A percentile compares a stretch with the other conserved stretches of the same genome.
phyloP scores from a whole-genome alignment of 2,888 invertebrate species.

The Fissipunctia ypsillon region DNA sequence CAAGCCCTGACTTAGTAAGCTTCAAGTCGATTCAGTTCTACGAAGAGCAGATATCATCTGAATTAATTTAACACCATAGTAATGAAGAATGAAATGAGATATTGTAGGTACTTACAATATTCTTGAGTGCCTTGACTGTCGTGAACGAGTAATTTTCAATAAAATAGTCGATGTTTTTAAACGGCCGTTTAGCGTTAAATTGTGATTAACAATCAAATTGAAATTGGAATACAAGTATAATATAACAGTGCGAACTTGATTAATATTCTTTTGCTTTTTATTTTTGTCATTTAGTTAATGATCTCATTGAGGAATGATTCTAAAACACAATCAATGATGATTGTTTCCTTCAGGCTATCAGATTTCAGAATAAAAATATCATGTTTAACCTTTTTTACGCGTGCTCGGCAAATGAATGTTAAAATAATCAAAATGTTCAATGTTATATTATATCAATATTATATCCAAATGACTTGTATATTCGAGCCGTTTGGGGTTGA shows the following conservation, averaged over 20 bases:
- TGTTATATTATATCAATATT: too few species aligned
- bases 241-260: constrained; percentile 43
- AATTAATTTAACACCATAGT: not conserved
- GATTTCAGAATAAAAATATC: not conserved
- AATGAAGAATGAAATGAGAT: not conserved
- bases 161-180: constrained; percentile 37
- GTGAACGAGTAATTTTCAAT: constrained; percentile 40
- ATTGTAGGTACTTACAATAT: constrained; percentile 15
- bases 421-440: not conserved
- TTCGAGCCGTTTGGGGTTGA: too few species aligned
- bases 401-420: not conserved
- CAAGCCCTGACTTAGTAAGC: not conserved
- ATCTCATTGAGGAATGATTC: constrained; percentile 6
- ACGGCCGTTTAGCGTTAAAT: constrained; percentile 53
- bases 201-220: constrained; percentile 40
- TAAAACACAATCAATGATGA: not conserved
- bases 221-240: constrained; percentile 47
- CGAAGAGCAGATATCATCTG: too few species aligned
- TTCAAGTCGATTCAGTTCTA: not conserved
- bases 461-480: too few species aligned
- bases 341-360: not conserved
- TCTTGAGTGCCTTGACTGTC: constrained; percentile 18
- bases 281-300: not conserved
- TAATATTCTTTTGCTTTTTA: constrained; percentile 8
- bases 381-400: too few species aligned